Evolutionary conservation across 2,113 vertebrate genomes (phyloP).

Genomic region (Ptychochromis oligacanthus): DNA sequence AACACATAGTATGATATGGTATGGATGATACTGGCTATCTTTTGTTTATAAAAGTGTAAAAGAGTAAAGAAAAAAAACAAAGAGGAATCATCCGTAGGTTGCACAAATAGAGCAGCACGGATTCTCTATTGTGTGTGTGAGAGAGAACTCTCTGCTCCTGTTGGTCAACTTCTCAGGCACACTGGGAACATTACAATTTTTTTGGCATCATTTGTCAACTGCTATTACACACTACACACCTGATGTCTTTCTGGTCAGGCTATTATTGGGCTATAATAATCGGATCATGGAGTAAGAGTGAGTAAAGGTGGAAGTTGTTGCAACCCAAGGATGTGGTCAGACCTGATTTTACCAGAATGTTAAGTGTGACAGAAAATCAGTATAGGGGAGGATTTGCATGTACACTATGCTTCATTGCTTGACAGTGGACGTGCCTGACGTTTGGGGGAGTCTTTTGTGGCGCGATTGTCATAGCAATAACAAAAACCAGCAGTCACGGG

Average conservation of each 20-base stretch:
- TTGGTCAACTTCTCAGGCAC: neutral
- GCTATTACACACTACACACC: neutral
- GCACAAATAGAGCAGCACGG: neutral
- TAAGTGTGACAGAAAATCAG: neutral
- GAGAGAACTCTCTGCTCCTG: neutral
- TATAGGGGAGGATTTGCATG: neutral
- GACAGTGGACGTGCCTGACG: neutral
- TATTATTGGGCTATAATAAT: neutral
- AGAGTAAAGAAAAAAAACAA: fast-evolving
- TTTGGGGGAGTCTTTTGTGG: fast-evolving
- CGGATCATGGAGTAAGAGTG: neutral
- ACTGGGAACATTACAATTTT: neutral
- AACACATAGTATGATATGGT: neutral
- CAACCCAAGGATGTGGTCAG: neutral
- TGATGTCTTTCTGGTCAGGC: neutral
- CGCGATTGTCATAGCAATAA: no score
- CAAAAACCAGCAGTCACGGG: fast-evolving
- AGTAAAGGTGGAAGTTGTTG: neutral
- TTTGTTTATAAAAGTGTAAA: no score
- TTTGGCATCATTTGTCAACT: neutral
- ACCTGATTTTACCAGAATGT: neutral
- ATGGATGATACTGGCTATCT: neutral
- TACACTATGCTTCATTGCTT: neutral
- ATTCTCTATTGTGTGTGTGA: neutral
- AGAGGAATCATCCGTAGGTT: neutral